Evolutionary conservation across 2,888 invertebrate species (phyloP), one percentile per base, ranked within the genome.

Genomic region (Cataglyphis albicans): DNA sequence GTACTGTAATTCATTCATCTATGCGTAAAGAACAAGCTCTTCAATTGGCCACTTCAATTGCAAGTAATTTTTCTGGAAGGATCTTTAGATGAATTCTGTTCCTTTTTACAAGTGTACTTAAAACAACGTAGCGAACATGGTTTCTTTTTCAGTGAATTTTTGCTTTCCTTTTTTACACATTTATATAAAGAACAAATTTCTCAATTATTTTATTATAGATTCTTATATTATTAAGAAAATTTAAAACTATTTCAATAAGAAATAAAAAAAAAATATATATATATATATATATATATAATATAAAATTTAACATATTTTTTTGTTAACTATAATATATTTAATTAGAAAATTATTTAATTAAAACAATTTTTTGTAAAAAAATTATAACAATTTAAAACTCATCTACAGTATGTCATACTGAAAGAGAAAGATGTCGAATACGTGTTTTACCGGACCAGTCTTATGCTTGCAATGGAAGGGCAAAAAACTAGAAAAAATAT

Each of bases 401-500:
- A 44, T 44, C 3, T 12, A 44, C 3, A 52, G n/a, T 18, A 18
- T 48, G 12, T 75, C 64, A 38, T 10, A 25, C 29, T 70, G 74
- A 85, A 80, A 59, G 75, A 83, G 88, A 88, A 88, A 88, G 75
- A 82, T 64, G 38, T 67, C 63, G 55, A 74, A 55, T 78, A 82
- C 86, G 44, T 64, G 83, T 82, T 80, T 68, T 80, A 70, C 68
- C 61, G 75, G 78, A 80, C 83, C 18, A 70, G 70, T 70, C 44
- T 35, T 18, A 7, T 7, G 10, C 32, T 59, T 9, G 18, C 32
- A 59, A n/a, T 41, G 18, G 29, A 72, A 80, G 35, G 35, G 12
- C 18, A 12, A 59, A 70, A n/a, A 70, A 70, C 70, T 78, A 18
- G 32, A 25, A 70, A 21, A 68, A 75, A 44, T 57, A 41, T 57